Evolutionary conservation across 2,113 vertebrate species (phyloP).

Genomic region (Guaruba guarouba): DNA sequence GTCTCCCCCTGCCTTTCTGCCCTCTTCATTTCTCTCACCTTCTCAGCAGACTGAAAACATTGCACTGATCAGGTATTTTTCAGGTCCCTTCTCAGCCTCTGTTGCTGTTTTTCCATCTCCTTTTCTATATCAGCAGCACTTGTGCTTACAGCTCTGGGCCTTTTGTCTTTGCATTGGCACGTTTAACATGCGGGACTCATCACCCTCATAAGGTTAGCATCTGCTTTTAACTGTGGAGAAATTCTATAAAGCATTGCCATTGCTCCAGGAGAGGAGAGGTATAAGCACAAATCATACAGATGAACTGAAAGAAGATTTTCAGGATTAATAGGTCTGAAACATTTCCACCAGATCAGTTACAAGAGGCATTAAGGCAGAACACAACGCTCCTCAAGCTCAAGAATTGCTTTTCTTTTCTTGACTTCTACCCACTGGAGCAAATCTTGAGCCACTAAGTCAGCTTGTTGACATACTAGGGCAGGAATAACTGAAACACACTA

Average conservation of each 20-base stretch:
- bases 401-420: slow-evolving; percentile 51
- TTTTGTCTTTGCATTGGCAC: slow-evolving; percentile 37
- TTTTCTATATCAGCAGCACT: neutral
- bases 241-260: slow-evolving; percentile 24
- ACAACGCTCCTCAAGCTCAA: neutral
- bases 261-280: neutral
- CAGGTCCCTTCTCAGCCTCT: neutral
- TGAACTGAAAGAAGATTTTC: slow-evolving; percentile 40
- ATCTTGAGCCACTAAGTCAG: neutral
- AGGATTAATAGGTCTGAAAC: slow-evolving; percentile 36
- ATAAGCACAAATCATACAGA: neutral
- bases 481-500: neutral
- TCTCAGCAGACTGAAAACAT: neutral
- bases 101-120: neutral
- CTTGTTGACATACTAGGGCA: neutral
- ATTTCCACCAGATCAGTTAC: slow-evolving; percentile 21
- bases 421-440: slow-evolving; percentile 29
- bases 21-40: neutral
- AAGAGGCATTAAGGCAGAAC: slow-evolving; percentile 43
- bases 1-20: slow-evolving; percentile 39
- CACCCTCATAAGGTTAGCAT: neutral
- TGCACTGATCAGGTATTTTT: neutral
- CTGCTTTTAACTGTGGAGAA: slow-evolving; percentile 16
- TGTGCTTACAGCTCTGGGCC: neutral
- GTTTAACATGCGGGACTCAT: neutral